phyloP scores from a whole-genome alignment of 23 tunicate genomes.

The Styela plicata region DNA sequence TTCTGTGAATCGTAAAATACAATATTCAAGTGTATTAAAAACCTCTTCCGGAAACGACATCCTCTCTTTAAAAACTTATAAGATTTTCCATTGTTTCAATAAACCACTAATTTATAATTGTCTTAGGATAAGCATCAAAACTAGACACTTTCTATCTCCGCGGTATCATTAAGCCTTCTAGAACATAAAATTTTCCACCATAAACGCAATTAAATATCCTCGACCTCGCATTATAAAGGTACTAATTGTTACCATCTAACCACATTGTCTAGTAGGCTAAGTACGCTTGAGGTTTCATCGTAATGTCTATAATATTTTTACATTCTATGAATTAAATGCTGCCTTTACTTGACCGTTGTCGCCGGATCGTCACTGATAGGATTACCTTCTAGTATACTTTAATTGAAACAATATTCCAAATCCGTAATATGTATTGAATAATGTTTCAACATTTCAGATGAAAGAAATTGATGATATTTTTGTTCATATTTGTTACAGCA shows the following conservation, averaged over 20 bases:
- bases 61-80: neutral
- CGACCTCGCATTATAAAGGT: neutral
- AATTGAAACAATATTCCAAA: too few species aligned
- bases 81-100: neutral
- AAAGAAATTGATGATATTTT: too few species aligned
- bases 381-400: too few species aligned
- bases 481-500: too few species aligned
- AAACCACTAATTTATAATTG: neutral
- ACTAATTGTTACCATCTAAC: neutral
- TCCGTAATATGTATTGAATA: too few species aligned
- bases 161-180: neutral
- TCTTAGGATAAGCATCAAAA: neutral
- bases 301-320: too few species aligned
- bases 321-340: too few species aligned
- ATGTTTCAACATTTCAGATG: too few species aligned
- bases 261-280: neutral
- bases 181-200: neutral
- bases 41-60: neutral
- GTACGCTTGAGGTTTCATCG: neutral
- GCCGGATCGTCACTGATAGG: too few species aligned
- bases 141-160: neutral
- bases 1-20: too few species aligned
- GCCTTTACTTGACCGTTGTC: too few species aligned
- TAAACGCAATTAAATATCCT: neutral
- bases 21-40: neutral